Evolutionary conservation across 2,888 invertebrate genomes (phyloP), one percentile per base, ranked within the genome.

Genomic region (Phanerotoma sp.): DNA sequence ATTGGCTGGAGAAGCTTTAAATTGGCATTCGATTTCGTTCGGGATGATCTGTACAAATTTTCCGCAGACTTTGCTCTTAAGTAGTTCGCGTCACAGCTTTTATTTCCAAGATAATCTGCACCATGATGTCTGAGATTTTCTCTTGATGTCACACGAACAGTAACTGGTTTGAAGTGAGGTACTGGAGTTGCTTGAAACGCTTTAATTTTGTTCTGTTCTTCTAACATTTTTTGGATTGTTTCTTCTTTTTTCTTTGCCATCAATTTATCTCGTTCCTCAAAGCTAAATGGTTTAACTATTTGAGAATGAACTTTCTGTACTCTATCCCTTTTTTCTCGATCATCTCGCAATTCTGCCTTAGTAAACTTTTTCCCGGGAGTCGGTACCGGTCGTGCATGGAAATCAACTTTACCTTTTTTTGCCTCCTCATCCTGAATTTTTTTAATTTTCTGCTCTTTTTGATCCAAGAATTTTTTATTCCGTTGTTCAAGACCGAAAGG

Each of bases 131-230:
- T 42, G 11, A 51, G 10, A 51, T 46, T 71, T 4, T 71, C 69
- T 11, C 77, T 78, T 0, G 69, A 64, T 37, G 47, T 44, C n/a
- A 65, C 46, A 55, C 65, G 75, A 37, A 78, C 58, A 62, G 77
- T 75, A 71, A 81, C 51, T 54, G 78, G 72, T 75, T 82, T 67
- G 65, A 82, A 64, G 74, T 79, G 63, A 0, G 89, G 89, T 13
- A 84, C 70, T 0, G 87, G 88, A 49, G 85, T 84, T 0, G 90
- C 90, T 73, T 86, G 87, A 66, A 91, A 91, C 60, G 83, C 82
- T 1, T 82, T 77, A 1, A 82, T 79, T 69, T 84, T 83, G 63
- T 82, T 84, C 56, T 80, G 79, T 58, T 84, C 83, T 59, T 86
- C 83, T 16, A 84, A 70, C 54, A 81, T 77, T 61, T 81, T 80